Evolutionary conservation across 2,797 vertebrate genomes (phyloP), one percentile per base, ranked within the genome.

Genomic region (Calcarius lapponicus): DNA sequence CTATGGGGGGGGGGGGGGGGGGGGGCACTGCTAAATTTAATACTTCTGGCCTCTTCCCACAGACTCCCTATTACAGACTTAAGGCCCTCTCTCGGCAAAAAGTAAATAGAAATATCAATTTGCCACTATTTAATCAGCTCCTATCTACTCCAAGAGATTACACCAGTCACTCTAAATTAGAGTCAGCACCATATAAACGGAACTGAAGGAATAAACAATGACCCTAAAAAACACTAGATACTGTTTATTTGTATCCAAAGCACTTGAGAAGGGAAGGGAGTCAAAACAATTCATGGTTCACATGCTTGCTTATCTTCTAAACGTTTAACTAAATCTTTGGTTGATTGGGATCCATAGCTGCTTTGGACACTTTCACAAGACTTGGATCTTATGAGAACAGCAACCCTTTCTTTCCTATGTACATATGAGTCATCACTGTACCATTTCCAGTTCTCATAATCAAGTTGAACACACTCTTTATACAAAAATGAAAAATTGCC

Each of bases 231-330:
- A 14, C 6, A 5, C 3, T 22, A 48, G 32, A 45, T 48, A 54
- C 56, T 34, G n/a, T 64, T 89, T 87, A 65, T 86, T 91, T 80
- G 75, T 88, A 70, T 75, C 53, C n/a, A 81, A 94, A 92, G 38
- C 64, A 83, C 43, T 91, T 36, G 45, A 73, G 74, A 88, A 76
- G 11, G 53, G 20, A 90, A 91, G 13, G 5, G 20, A 73, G 29
- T 42, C 42, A 72, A 64, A 93, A 69, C 16, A 74, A 64, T 24
- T 76, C 32, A 48, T 21, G 26, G 28, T 65, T 94, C 45, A 45
- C 26, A 17, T 13, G 21, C 28, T 57, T 72, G n/a, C 43, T 74
- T 80, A 53, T 94, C 57, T 82, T 72, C 56, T 17, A 76, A 87
- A 64, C 20, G 16, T 65, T 91, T 64, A 92, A 62, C 38, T 29